Conservation (phyloP, 1,140 invertebrate species). For the Anastrepha ludens region DNA sequence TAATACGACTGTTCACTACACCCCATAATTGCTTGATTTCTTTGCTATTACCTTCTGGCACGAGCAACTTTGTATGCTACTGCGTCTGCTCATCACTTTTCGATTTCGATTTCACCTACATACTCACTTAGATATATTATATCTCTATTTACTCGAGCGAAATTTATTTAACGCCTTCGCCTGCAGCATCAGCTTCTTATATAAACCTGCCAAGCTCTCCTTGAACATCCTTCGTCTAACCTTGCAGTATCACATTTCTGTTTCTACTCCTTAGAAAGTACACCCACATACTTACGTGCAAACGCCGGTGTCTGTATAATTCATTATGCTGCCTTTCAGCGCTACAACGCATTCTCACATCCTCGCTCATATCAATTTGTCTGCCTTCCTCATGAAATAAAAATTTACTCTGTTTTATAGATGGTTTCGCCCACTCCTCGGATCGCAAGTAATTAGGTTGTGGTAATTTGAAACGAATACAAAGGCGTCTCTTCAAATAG, state of each 20-base stretch:
- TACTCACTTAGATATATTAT: not conserved
- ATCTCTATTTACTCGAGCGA: not conserved
- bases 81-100: conserved; percentile 12
- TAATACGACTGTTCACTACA: not conserved
- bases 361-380: not conserved
- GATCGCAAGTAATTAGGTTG: not conserved
- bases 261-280: conserved; percentile 5
- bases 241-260: conserved; percentile 15
- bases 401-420: not conserved
- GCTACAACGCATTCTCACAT: not conserved
- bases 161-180: conserved; percentile 38
- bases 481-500: not conserved
- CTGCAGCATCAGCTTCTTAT: not conserved
- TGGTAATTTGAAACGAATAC: conserved; percentile 1
- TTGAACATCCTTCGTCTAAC: not conserved
- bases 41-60: not conserved
- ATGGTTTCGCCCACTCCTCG: not conserved
- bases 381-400: not conserved
- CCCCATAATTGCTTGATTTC: not conserved
- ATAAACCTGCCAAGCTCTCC: not conserved
- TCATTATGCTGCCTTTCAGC: not conserved
- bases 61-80: not conserved
- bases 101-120: not conserved
- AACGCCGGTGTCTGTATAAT: not conserved
- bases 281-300: not conserved